Conservation (phyloP, 2,888 invertebrate species). For the Polymixis flavicincta region DNA sequence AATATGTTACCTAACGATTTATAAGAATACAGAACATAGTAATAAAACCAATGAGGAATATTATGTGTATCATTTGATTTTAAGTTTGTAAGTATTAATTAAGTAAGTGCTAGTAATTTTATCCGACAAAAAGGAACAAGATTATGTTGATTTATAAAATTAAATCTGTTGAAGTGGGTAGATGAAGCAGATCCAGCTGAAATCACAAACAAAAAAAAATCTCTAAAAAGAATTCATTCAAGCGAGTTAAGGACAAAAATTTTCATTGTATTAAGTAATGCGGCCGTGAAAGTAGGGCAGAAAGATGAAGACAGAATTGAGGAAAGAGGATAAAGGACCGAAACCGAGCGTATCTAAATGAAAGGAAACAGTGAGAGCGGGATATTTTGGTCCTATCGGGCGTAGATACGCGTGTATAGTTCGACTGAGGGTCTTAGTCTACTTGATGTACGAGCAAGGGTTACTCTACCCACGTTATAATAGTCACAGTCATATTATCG, state of each 20-base stretch:
- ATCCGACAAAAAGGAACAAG: conserved; percentile 6
- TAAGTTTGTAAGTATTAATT: conserved; percentile 9
- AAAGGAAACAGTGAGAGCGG: conserved; percentile 76
- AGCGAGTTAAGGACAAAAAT: conserved; percentile 73
- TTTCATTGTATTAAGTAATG: conserved; percentile 81
- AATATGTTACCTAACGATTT: conserved; percentile 86
- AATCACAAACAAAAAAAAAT: conserved; percentile 69
- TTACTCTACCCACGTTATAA: conserved; percentile 47
- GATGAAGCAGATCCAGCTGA: conserved; percentile 68
- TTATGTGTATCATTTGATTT: conserved; percentile 63
- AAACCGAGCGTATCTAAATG: conserved; percentile 79
- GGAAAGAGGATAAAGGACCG: conserved; percentile 74
- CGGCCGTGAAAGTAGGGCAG: conserved; percentile 72
- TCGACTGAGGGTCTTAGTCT: conserved; percentile 73
- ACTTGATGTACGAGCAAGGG: conserved; percentile 77
- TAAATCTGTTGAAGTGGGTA: conserved; percentile 66
- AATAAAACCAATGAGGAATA: conserved; percentile 76
- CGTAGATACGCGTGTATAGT: conserved; percentile 74
- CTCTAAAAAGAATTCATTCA: conserved; percentile 64
- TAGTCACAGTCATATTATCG: conserved; percentile 53
- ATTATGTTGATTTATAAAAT: conserved; percentile 65
- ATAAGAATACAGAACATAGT: conserved; percentile 81
- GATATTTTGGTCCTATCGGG: conserved; percentile 77
- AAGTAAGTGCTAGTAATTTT: neutral
- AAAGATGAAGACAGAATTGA: conserved; percentile 78